Conservation (phyloP, 2,797 vertebrate genomes). For the Moxostoma hubbsi region DNA sequence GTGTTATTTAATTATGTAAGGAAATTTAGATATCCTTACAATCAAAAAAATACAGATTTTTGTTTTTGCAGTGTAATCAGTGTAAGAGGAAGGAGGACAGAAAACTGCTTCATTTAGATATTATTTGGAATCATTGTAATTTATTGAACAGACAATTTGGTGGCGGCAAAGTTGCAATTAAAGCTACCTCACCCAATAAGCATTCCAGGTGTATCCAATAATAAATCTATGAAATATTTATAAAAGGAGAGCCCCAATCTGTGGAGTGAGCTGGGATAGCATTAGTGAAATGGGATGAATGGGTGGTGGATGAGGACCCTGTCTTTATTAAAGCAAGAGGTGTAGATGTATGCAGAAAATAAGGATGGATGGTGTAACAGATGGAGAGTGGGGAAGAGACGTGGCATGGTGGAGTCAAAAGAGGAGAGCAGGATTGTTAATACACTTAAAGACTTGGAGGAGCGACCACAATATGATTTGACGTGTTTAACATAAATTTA, state of each 20-base stretch:
- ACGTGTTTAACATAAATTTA: conserved; percentile 88
- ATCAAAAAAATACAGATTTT: conserved; percentile 8
- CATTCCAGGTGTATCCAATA: conserved; percentile 71
- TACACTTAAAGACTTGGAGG: conserved; percentile 76
- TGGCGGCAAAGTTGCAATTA: conserved; percentile 58
- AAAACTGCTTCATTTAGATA: conserved; percentile 51
- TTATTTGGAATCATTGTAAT: conserved; percentile 48
- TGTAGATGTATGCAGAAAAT: conserved; percentile 76
- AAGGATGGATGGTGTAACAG: conserved; percentile 57
- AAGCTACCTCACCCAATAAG: conserved; percentile 67
- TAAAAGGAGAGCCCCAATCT: conserved; percentile 75
- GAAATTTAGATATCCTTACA: no score
- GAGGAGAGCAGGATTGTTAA: conserved; percentile 71
- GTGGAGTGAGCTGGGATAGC: conserved; percentile 81
- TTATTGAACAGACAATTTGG: conserved; percentile 61
- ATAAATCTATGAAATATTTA: conserved; percentile 78
- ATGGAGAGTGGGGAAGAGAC: conserved; percentile 61
- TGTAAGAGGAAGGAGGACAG: conserved; percentile 30
- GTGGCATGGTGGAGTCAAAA: conserved; percentile 55
- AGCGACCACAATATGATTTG: conserved; percentile 82
- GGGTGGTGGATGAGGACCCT: conserved; percentile 63
- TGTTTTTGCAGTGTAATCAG: no score
- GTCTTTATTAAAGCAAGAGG: conserved; percentile 79
- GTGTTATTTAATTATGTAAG: no score
- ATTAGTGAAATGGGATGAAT: conserved; percentile 74